Evolutionary conservation across 2,888 invertebrate species (phyloP).

Genomic region (Drosophila conformis): DNA sequence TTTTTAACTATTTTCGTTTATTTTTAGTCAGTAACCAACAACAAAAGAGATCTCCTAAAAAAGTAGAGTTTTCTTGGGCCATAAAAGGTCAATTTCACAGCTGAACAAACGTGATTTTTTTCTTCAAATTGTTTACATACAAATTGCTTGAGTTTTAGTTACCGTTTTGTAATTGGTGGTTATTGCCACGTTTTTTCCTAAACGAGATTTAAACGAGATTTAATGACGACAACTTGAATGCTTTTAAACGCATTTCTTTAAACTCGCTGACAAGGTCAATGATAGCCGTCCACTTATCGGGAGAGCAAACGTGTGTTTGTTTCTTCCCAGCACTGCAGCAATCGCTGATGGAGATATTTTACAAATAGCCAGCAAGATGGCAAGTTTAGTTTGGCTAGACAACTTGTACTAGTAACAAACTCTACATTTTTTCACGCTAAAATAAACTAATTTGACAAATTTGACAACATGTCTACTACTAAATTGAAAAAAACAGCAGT

Average conservation of each 20-base stretch:
- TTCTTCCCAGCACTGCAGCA: conserved; percentile 30
- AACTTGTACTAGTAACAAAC: neutral
- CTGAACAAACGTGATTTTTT: conserved; percentile 67
- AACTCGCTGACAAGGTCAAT: conserved; percentile 72
- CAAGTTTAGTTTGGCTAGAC: neutral
- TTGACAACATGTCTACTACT: neutral
- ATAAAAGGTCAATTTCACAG: conserved; percentile 77
- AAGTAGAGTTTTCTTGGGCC: conserved; percentile 40
- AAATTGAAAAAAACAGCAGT: neutral
- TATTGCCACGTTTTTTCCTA: conserved; percentile 33
- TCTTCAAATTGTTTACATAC: conserved; percentile 10
- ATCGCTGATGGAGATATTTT: conserved; percentile 15
- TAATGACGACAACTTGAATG: conserved; percentile 41
- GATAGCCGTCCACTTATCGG: conserved; percentile 45
- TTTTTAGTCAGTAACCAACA: conserved; percentile 38
- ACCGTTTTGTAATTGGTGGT: conserved; percentile 25
- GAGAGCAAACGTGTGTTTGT: conserved; percentile 43
- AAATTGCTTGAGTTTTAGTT: conserved; percentile 48
- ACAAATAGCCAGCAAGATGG: neutral
- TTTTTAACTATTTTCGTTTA: conserved; percentile 61
- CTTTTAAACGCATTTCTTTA: conserved; percentile 59
- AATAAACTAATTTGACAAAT: neutral
- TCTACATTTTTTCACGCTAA: neutral
- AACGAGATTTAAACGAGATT: conserved; percentile 41
- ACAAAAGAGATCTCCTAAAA: conserved; percentile 2